These are phyloP conservation scores for Clarias macrocephalus DNA, from an alignment of 2,113 vertebrate species.

Conservation along the genomic window DNA sequence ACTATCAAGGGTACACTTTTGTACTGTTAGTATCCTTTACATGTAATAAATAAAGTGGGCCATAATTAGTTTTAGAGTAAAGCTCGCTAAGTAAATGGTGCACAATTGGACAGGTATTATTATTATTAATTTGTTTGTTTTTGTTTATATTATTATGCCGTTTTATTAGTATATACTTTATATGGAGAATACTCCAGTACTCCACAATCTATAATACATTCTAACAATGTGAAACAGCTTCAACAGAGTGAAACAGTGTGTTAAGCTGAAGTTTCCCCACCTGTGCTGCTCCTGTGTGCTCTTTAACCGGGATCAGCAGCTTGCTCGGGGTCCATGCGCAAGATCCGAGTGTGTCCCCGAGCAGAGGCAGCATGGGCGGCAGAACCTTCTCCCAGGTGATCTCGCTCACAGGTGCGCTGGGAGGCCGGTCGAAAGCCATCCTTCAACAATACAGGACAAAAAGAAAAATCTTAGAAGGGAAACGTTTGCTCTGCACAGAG, in stretches of 20 bases:
- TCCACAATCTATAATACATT: background rate
- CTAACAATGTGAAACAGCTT: too few species aligned
- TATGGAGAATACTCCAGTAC: background rate
- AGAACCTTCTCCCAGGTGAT: slow-evolving; percentile 72
- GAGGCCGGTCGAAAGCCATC: slow-evolving; percentile 72
- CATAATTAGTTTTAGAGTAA: background rate
- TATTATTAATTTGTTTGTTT: too few species aligned
- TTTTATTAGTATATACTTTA: background rate
- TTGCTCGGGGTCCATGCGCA: slow-evolving; percentile 61
- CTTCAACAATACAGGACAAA: slow-evolving; percentile 32
- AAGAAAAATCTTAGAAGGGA: background rate
- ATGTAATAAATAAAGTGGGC: background rate
- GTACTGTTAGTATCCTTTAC: background rate
- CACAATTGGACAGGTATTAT: background rate
- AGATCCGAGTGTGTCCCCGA: slow-evolving; percentile 62
- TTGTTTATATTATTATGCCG: background rate
- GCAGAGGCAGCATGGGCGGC: slow-evolving; percentile 66
- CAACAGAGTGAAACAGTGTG: too few species aligned
- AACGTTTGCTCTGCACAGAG: background rate
- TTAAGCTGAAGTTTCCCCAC: slow-evolving; percentile 48
- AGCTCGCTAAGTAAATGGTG: background rate
- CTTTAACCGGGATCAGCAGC: slow-evolving; percentile 62
- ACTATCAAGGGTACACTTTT: background rate
- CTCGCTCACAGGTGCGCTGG: slow-evolving; percentile 55
- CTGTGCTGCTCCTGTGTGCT: slow-evolving; percentile 63